Percentiles rank a stretch among this genome's conserved stretches.
These are phyloP conservation scores for Pachyseris speciosa DNA, from an alignment of 64 coral and sea anemone species.

Conservation along the genomic window DNA sequence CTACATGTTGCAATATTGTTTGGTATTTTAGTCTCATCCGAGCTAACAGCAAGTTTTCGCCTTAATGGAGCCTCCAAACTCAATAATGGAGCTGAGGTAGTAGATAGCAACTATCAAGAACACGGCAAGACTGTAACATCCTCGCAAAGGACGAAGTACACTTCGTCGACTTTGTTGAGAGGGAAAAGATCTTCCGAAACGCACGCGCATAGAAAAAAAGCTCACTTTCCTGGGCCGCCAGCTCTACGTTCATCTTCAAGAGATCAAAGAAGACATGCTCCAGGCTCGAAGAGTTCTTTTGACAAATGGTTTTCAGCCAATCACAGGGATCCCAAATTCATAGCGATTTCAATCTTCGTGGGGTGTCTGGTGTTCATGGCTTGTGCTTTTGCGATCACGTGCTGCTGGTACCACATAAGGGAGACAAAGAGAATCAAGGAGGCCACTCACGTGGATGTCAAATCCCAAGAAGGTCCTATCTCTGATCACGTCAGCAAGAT, in stretches of 20 bases:
- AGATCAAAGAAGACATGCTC: neutral
- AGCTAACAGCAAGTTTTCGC: slow-evolving; percentile 2
- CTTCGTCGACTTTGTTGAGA: neutral
- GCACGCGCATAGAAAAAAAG: neutral
- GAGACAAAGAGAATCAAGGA: neutral
- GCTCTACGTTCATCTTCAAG: neutral
- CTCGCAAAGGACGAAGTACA: neutral
- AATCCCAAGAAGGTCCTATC: neutral
- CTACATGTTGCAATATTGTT: neutral
- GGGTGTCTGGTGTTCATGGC: slow-evolving; percentile 24
- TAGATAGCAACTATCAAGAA: neutral
- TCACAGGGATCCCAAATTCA: neutral
- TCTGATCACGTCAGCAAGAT: slow-evolving; percentile 1
- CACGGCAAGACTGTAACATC: neutral
- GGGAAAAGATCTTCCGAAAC: neutral
- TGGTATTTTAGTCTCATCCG: neutral
- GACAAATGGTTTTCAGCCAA: neutral
- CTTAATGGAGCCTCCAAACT: neutral
- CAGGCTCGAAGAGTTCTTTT: neutral
- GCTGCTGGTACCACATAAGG: neutral
- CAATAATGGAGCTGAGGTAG: neutral
- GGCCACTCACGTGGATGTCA: neutral
- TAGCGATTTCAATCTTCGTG: neutral
- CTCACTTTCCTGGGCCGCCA: neutral
- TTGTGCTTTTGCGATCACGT: neutral